Base-by-base conservation (phyloP, 2,797 vertebrate genomes). In the Protosalanx chinensis region DNA sequence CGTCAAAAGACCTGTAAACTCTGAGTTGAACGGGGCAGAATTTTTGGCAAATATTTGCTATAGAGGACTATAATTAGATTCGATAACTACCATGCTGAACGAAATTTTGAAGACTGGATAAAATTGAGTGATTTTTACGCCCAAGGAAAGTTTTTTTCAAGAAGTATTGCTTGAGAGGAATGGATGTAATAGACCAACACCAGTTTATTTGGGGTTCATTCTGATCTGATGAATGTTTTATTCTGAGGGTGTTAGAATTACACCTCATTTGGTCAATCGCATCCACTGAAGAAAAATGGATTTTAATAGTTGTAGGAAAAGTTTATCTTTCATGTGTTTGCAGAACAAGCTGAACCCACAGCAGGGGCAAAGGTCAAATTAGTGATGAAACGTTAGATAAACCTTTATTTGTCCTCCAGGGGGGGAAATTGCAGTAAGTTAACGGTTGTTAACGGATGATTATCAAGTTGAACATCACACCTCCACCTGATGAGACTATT, bases 111-210 rank as follows among this genome's bases (percentile, higher is more conserved):
- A 71, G 61, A 72, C 63, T 69, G 77, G 75, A 72, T 72, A 62
- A 15, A 16, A 27, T 67, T 35, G 35, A 23, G 64, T 66, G 67
- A 71, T 66, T 69, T 61, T 69, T 61, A 65, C 62, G 70, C 59
- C 59, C 66, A 70, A 65, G 64, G 58, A 71, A 84, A 84, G 76
- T 82, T 84, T 80, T 53, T 27, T 27, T 27, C 23, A 27, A 27
- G 70, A 76, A 81, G 80, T 60, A 41, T 70, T 70, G 67, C 53
- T 51, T 68, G 37, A 70, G 35, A 53, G 65, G 67, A 72, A 86
- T 86, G 82, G 84, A 78, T 76, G 27, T 71, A 71, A 77, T 70
- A 74, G 69, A 56, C 70, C 71, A 67, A 63, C 76, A 58, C 60
- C 61, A 57, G 37, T 62, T 33, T 66, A 65, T 64, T 56, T 72